These are phyloP conservation scores for Rhabdophis nuchalis DNA, from an alignment of 2,797 vertebrate genomes.

Conservation along the genomic window DNA sequence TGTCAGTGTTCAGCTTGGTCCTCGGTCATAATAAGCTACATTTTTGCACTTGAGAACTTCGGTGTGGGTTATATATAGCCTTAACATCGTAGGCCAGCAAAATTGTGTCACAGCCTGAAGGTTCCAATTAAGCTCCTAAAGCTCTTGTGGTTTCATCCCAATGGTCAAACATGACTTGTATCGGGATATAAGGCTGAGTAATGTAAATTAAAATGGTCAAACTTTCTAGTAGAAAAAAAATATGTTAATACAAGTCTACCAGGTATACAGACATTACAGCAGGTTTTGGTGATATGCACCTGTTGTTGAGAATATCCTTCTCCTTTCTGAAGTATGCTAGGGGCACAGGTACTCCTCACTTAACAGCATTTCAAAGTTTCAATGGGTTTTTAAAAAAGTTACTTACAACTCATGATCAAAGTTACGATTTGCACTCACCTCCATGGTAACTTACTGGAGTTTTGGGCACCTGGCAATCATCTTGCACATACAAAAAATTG, in stretches of 20 bases:
- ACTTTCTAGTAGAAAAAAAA: not conserved
- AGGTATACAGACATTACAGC: not conserved
- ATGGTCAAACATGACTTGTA: not conserved
- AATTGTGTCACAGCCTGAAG: not conserved
- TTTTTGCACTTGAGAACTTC: not conserved
- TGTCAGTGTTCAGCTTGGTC: not conserved
- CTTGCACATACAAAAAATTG: not conserved
- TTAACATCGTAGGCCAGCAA: not conserved
- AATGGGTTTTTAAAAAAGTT: not conserved
- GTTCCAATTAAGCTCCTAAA: not conserved
- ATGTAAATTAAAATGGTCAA: not conserved
- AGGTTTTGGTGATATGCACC: not conserved
- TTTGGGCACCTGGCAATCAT: not conserved
- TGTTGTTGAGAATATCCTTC: not conserved
- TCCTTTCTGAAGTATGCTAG: not conserved
- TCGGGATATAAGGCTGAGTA: not conserved
- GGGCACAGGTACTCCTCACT: not conserved
- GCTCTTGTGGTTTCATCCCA: not conserved
- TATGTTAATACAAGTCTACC: not conserved
- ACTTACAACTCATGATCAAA: not conserved
- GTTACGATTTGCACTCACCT: not conserved
- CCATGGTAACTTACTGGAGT: not conserved
- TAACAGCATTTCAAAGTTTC: not conserved
- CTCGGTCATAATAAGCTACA: not conserved
- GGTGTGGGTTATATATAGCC: not conserved